Evolutionary conservation across 1,140 invertebrate species (phyloP), one percentile per base, ranked within the genome.

Genomic region (Drosophila burlai): DNA sequence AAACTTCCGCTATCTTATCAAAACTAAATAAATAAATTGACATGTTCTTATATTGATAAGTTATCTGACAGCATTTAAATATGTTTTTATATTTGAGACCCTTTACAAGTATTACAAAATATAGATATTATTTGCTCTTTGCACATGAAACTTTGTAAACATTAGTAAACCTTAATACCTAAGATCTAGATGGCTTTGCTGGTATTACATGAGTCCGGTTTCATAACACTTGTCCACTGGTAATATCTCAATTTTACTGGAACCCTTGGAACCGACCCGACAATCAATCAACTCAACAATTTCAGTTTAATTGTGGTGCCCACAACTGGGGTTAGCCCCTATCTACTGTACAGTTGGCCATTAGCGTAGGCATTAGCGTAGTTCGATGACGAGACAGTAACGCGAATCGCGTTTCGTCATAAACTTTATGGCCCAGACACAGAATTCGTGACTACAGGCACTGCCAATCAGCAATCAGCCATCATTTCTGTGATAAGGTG

Each of bases 341-440:
- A 77, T 47, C 72, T 54, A 79, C n/a, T 57, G 54, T 26, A 16
- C 36, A n/a, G 15, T 71, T 40, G 55, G 58, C 43, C 52, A 78
- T 69, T 77, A 78, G 47, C 74, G 74, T 78, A 40, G 58, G 60
- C 52, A 78, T 69, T 77, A 78, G 47, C 74, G 74, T 62, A 50
- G 58, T 71, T 78, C 65, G 57, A 79, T 78, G 75, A 78, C 76
- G 74, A 36, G 55, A 68, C 69, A 75, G 29, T 55, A 47, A 57
- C 24, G 16, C 69, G 69, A 75, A 15, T 71, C 64, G 40, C 26
- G 67, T 76, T 76, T 76, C 74, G 74, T 76, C 72, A 77, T 68
- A 69, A 78, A 36, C 21, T 60, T 72, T 61, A 73, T 50, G 24
- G 52, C 29, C 16, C 67, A 52, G 68, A 72, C 45, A 45, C 67